These are phyloP conservation scores for Eolophus roseicapilla DNA, from an alignment of 2,113 vertebrate species.

Conservation along the genomic window DNA sequence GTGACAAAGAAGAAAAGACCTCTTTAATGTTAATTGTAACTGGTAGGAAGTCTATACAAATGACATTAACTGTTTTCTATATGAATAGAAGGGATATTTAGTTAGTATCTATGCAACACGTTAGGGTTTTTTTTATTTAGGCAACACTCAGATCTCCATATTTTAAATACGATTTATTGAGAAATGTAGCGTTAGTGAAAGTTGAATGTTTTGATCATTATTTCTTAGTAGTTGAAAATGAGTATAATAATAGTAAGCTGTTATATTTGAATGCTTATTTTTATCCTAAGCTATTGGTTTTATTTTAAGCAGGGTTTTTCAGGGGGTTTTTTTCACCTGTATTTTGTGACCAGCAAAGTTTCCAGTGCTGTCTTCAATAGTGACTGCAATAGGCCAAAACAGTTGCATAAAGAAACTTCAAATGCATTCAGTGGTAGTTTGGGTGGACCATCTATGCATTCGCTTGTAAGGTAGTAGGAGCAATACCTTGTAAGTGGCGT, in stretches of 20 bases:
- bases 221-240: constrained; percentile 6
- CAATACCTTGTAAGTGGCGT: neutral
- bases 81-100: constrained; percentile 60
- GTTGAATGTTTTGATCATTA: neutral
- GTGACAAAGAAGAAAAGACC: constrained; percentile 77
- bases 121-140: constrained; percentile 47
- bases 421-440: neutral
- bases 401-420: neutral
- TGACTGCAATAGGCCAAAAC: neutral
- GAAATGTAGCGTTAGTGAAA: neutral
- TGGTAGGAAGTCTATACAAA: constrained; percentile 77
- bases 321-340: neutral
- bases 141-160: neutral
- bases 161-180: constrained; percentile 15
- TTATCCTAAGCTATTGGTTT: neutral
- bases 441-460: neutral
- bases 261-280: neutral
- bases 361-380: neutral
- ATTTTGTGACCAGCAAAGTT: neutral
- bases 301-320: neutral
- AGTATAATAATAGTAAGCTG: neutral
- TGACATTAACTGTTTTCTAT: constrained; percentile 69
- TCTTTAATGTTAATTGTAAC: constrained; percentile 79
- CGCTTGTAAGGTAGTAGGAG: neutral
- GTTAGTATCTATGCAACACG: neutral